These are phyloP conservation scores for Drosophila longiperda DNA, from an alignment of 2,888 invertebrate genomes.

Conservation along the genomic window DNA sequence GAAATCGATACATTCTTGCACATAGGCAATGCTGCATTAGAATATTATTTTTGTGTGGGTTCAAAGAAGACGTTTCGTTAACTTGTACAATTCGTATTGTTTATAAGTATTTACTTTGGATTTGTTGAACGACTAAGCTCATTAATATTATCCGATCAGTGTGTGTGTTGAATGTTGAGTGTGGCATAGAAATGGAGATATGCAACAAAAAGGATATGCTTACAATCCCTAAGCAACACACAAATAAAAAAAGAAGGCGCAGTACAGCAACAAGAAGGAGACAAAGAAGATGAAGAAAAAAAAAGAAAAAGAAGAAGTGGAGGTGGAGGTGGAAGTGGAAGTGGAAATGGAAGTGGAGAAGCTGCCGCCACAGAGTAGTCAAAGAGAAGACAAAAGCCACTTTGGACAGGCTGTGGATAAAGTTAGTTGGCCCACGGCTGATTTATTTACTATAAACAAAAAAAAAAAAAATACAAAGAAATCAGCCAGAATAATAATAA, in stretches of 20 bases:
- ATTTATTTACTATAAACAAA: constrained; percentile 74
- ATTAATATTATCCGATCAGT: constrained; percentile 75
- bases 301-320: not conserved
- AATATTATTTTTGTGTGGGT: not conserved
- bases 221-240: constrained; percentile 22
- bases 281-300: not conserved
- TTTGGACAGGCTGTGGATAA: constrained; percentile 58
- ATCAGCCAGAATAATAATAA: constrained; percentile 44
- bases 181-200: constrained; percentile 36
- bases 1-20: not conserved
- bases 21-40: not conserved
- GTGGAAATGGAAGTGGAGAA: not conserved
- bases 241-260: not conserved
- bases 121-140: constrained; percentile 46
- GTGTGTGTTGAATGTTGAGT: constrained; percentile 11
- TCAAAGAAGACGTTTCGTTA: not conserved
- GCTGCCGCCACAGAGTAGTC: constrained; percentile 8
- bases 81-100: not conserved
- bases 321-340: no score
- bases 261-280: not conserved
- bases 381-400: constrained; percentile 40
- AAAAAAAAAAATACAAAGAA: constrained; percentile 33
- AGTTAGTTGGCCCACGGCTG: constrained; percentile 72
- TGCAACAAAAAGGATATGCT: constrained; percentile 47
- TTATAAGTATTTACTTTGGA: not conserved